Evolutionary conservation across 2,797 vertebrate species (phyloP), one percentile per base, ranked within the genome.

Genomic region (Cynopterus sphinx): DNA sequence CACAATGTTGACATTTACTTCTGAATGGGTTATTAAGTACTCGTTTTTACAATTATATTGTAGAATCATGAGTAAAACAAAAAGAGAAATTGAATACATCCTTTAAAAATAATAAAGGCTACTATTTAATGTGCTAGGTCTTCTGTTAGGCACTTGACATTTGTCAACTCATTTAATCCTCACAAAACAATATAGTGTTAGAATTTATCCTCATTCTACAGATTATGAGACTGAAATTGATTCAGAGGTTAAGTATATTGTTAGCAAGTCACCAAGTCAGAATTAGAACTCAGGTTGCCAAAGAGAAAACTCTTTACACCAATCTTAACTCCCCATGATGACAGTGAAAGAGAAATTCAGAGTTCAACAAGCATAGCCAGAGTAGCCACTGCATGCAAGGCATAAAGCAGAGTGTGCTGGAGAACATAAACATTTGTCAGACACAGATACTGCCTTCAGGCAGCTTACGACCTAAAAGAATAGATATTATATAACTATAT

Each of bases 111-210:
- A 87, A 75, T 33, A 49, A 90, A 77, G 51, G 74, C 26, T 61
- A 87, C 57, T 71, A 6, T 41, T 92, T 57, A 17, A 53, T 53
- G 28, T 43, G 33, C 24, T 63, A 86, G 43, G 75, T 61, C 89
- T 93, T 81, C 87, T 95, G 43, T 41, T 77, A 85, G 49, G 67
- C 9, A 51, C 15, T 74, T 87, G 26, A 59, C 43, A 82, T 55
- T 33, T 67, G 4, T 86, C 82, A 92, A 63, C 43, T 53, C 61
- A 59, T 92, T 75, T 84, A 87, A 92, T 84, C 41, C 6, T 92
- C 55, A 77, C 41, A 55, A 77, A 94, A 59, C 19, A 92, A 31
- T 77, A 15, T 3, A 68, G 16, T 10, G 3, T 28, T 57, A 13
- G n/a, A 78, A 86, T 95, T 53, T 53, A 88, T 16, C 71, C 28